A percentile compares a stretch with the other conserved stretches of the same genome.
Conservation (phyloP, 2,797 vertebrate genomes). For the Enteromius trimaculatus region DNA sequence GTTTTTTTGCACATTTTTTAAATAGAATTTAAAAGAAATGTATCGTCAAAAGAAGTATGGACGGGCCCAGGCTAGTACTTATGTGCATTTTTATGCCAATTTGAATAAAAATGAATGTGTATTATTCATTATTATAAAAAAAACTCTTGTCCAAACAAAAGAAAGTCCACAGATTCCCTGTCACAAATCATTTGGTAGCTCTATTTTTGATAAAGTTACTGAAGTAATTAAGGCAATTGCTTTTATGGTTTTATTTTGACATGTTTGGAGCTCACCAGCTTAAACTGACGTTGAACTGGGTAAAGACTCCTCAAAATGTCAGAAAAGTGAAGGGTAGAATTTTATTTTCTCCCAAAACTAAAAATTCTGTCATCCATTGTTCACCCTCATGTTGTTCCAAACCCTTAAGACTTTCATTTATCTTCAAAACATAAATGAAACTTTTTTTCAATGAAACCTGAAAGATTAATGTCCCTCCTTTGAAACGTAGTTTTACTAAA, state of each 20-base stretch:
- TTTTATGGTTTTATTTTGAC: not conserved
- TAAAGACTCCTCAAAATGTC: slow-evolving; percentile 1
- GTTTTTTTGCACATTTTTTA: not conserved
- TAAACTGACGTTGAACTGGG: not conserved
- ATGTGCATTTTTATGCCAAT: too few species aligned
- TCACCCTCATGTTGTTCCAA: not conserved
- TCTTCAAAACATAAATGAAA: not conserved
- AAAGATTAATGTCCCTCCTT: not conserved
- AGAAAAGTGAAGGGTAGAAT: not conserved
- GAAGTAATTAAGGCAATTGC: not conserved
- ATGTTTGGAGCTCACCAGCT: not conserved
- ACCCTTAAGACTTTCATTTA: not conserved
- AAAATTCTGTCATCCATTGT: not conserved
- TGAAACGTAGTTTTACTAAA: not conserved
- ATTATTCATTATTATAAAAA: too few species aligned
- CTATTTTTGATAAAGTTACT: not conserved
- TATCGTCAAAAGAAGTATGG: too few species aligned
- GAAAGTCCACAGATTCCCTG: not conserved
- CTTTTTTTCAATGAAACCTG: not conserved
- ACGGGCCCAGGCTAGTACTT: too few species aligned
- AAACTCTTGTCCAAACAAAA: too few species aligned
- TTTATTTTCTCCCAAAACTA: not conserved
- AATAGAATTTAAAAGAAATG: not conserved
- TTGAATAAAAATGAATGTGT: too few species aligned
- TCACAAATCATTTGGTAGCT: not conserved